phyloP scores from a whole-genome alignment of 1,140 invertebrate species.

The Yoshiicerus persimilis region DNA sequence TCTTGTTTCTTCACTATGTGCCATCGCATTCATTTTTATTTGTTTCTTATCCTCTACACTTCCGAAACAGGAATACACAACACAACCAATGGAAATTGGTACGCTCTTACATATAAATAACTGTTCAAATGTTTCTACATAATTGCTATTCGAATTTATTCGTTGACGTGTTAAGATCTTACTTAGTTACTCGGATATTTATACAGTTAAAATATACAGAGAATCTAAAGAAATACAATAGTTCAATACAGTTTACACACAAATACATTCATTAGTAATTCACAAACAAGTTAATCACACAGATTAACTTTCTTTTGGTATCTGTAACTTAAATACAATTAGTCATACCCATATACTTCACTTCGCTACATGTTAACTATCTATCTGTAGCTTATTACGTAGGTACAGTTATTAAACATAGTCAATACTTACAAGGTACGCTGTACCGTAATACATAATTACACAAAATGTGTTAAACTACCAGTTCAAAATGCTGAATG shows the following conservation, averaged over 20 bases:
- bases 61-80: neutral
- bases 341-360: neutral
- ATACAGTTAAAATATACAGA: neutral
- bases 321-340: neutral
- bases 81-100: neutral
- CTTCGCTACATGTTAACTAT: neutral
- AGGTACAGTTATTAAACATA: neutral
- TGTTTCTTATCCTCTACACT: neutral
- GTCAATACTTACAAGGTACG: neutral
- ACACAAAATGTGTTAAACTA: neutral
- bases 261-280: neutral
- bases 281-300: neutral
- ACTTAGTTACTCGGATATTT: no score
- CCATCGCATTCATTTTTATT: neutral
- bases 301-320: neutral
- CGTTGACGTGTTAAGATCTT: neutral
- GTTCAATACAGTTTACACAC: neutral
- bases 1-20: neutral
- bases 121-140: neutral
- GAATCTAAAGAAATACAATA: constrained; percentile 9
- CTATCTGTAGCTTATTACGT: neutral
- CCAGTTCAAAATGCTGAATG: neutral
- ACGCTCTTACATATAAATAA: neutral
- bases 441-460: neutral
- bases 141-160: neutral